phyloP scores from a whole-genome alignment of 2,888 invertebrate genomes.

The Anoplius nigerrimus region DNA sequence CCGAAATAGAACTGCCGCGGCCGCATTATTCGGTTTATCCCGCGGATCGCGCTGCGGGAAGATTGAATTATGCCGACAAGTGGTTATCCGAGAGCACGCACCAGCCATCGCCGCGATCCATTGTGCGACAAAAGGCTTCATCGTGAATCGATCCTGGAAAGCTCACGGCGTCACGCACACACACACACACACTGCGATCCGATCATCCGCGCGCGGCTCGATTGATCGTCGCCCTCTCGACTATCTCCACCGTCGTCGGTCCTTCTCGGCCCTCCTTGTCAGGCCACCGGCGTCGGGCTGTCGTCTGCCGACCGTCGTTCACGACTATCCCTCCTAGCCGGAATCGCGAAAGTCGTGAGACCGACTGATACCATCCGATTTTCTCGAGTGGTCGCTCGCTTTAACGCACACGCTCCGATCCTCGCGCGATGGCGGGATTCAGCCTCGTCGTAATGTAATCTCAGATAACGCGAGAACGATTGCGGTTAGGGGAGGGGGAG shows the following conservation, averaged over 20 bases:
- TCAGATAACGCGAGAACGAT: constrained; percentile 18
- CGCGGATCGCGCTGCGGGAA: constrained; percentile 1
- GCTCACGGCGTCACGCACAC: too few species aligned
- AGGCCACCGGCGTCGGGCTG: too few species aligned
- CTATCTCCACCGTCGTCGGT: too few species aligned
- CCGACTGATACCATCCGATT: constrained; percentile 10
- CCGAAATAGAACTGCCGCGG: background rate
- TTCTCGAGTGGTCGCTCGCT: constrained; percentile 8
- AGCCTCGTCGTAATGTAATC: constrained; percentile 8
- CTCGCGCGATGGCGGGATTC: constrained; percentile 8
- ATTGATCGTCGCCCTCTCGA: too few species aligned
- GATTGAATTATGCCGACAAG: background rate
- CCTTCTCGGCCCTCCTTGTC: too few species aligned
- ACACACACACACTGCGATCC: too few species aligned
- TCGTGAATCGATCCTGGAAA: background rate
- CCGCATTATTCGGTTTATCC: background rate
- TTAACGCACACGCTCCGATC: constrained; percentile 1
- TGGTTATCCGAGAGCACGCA: background rate
- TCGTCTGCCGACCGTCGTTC: too few species aligned
- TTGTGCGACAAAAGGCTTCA: constrained; percentile 9
- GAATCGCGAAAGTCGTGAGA: background rate
- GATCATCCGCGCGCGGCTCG: too few species aligned
- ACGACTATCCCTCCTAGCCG: background rate
- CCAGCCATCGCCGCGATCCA: constrained; percentile 8
- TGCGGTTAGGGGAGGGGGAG: background rate